These are phyloP conservation scores for Thamnophis elegans DNA, from an alignment of 2,797 vertebrate genomes.

Conservation along the genomic window DNA sequence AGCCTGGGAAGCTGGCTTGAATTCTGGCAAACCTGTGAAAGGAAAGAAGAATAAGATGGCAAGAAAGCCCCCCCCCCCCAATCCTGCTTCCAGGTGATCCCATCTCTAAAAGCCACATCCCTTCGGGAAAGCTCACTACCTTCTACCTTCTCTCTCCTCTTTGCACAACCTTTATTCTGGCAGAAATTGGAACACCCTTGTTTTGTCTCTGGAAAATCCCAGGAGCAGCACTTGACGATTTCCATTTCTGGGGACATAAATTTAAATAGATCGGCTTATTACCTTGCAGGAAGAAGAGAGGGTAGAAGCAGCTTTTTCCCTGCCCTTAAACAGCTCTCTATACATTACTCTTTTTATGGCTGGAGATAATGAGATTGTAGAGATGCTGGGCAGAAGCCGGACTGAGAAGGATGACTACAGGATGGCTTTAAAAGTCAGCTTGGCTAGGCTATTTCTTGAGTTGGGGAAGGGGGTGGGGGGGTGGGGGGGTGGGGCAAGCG, in stretches of 20 bases:
- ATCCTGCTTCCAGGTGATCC: background rate
- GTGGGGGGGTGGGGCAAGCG: no score
- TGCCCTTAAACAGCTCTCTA: background rate
- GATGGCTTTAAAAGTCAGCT: background rate
- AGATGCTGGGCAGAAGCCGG: background rate
- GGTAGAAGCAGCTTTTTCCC: background rate
- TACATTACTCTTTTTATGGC: conserved; percentile 2
- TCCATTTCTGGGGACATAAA: background rate
- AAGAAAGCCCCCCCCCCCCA: background rate
- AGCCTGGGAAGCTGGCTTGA: background rate
- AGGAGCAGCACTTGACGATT: background rate
- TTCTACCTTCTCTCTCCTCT: background rate
- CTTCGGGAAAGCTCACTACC: background rate
- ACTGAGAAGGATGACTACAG: background rate
- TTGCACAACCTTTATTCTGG: background rate
- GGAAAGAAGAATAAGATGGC: background rate
- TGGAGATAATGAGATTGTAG: conserved; percentile 29
- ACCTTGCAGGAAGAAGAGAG: background rate
- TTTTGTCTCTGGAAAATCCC: background rate
- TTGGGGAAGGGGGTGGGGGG: no score
- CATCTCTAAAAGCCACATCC: background rate
- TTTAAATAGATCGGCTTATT: background rate
- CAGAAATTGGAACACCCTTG: background rate
- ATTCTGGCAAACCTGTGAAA: background rate
- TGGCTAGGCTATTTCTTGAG: background rate